Conservation (phyloP, 2,797 vertebrate species). For the Tinamus major region DNA sequence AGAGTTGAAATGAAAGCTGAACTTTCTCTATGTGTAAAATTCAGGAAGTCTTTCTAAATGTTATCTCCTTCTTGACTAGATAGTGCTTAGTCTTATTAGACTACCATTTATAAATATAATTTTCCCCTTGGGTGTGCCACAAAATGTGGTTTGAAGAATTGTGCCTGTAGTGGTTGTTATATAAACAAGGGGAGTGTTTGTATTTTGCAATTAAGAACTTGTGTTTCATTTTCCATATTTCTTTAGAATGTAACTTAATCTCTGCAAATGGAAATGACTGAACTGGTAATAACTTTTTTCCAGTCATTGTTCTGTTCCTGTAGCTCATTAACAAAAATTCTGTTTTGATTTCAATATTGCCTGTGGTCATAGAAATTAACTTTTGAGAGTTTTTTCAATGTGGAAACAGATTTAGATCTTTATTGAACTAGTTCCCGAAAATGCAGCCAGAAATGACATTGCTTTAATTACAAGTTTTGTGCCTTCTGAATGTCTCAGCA, state of each 20-base stretch:
- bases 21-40: background rate
- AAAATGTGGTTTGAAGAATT: background rate
- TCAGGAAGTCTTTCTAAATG: background rate
- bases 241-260: background rate
- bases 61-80: background rate
- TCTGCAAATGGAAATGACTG: background rate
- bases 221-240: background rate
- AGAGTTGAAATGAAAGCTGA: background rate
- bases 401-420: constrained; percentile 14
- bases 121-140: background rate
- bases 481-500: background rate
- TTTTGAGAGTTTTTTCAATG: background rate
- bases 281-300: background rate
- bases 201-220: background rate
- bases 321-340: background rate
- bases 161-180: background rate
- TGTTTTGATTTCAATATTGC: background rate
- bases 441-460: background rate
- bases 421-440: constrained; percentile 11
- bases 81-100: accelerated
- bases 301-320: background rate
- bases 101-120: background rate
- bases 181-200: background rate
- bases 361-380: background rate
- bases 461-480: background rate